Evolutionary conservation across 2,797 vertebrate genomes (phyloP).

Genomic region (Danio jaintianensis): DNA sequence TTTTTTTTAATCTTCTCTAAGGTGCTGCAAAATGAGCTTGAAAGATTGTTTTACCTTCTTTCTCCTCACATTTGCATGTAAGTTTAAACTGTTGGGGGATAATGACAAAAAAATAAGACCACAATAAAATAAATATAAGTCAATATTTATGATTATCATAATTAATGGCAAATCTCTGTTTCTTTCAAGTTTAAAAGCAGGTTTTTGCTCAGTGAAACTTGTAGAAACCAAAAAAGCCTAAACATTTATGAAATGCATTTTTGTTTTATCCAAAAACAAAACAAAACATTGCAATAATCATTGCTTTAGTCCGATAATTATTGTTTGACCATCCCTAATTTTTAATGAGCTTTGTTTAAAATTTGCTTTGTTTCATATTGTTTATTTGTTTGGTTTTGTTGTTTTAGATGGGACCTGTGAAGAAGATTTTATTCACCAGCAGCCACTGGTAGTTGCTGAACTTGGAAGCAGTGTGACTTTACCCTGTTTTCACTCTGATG

Average conservation of each 20-base stretch:
- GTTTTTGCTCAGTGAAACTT: no score
- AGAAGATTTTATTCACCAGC: neutral
- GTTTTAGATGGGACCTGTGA: neutral
- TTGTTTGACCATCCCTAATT: no score
- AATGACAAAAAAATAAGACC: no score
- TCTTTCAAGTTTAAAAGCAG: no score
- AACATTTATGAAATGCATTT: no score
- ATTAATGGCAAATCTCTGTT: no score
- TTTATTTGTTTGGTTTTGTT: neutral
- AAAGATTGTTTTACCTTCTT: neutral
- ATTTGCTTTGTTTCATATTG: neutral
- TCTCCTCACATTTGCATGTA: neutral
- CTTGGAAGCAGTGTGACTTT: slow-evolving; percentile 17
- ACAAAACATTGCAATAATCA: no score
- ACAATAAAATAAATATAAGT: no score
- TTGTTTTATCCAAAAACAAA: slow-evolving; percentile 2
- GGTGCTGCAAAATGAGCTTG: slow-evolving; percentile 2
- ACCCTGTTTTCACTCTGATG: neutral
- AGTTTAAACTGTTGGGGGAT: no score
- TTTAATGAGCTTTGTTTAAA: neutral
- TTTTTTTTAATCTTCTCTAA: neutral
- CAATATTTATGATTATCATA: no score
- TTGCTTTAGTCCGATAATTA: no score
- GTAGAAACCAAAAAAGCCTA: no score
- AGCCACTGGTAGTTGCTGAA: neutral